Evolutionary conservation across 2,797 vertebrate species (phyloP), one percentile per base, ranked within the genome.

Genomic region (Artibeus jamaicensis): DNA sequence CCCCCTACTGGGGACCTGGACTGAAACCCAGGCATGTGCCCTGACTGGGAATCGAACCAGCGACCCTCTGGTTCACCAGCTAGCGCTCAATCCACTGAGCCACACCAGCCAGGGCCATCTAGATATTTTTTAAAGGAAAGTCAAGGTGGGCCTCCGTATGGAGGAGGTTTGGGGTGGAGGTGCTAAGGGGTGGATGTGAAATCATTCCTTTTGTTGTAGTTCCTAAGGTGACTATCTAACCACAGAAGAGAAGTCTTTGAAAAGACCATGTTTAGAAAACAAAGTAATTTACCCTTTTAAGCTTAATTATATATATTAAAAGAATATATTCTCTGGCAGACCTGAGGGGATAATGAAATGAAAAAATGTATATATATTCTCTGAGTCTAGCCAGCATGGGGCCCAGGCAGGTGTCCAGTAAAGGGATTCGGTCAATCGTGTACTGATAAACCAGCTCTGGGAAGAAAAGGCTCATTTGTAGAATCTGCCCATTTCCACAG

Each of bases 281-380:
- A 81, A 70, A 88, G 34, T 37, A 22, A 57, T 55, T 39, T 44
- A 19, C n/a, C 37, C 82, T 81, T 81, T 87, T 76, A 26, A 68
- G 83, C 68, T 93, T 86, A 86, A 97, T 97, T 97, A 96, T 96
- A 94, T 96, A 96, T 96, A 97, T 98, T 97, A 98, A 96, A 97
- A 97, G 89, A 97, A 96, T 97, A 96, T 96, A 95, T 97, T 96
- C 95, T 97, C 96, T 70, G 89, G 94, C 94, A 96, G 68, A 90
- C 96, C 97, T 96, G 97, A 96, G 97, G 96, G 95, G 95, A 97
- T 97, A 97, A 96, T 98, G 97, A 97, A 98, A 44, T 44, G 44
- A 44, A 44, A 44, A 85, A 96, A 95, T 97, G 94, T 97, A 97
- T 96, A 96, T 94, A 96, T 9, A 57, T 29, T 88, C 76, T 55